phyloP scores from a whole-genome alignment of 2,797 vertebrate species.

The Myoxocephalus aenaeus region DNA sequence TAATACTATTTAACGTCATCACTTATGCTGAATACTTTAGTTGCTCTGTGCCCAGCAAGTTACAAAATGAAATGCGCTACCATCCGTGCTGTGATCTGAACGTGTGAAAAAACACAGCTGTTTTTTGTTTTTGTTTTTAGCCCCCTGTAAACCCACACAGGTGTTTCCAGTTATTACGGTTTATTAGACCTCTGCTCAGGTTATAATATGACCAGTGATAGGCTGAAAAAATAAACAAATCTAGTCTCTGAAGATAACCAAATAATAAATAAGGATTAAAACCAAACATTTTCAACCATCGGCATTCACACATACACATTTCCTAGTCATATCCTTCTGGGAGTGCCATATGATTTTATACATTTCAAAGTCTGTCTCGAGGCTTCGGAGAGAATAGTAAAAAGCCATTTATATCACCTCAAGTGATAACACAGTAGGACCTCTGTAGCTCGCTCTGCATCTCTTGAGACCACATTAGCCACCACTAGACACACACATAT shows the following conservation, averaged over 20 bases:
- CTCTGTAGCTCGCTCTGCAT: background rate
- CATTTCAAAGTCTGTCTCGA: background rate
- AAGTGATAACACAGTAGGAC: background rate
- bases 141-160: slow-evolving; percentile 11
- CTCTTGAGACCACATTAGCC: background rate
- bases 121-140: no score
- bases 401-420: background rate
- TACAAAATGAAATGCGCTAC: background rate
- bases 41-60: background rate
- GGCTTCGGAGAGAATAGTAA: background rate
- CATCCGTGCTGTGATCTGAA: background rate
- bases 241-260: background rate
- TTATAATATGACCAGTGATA: no score
- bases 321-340: background rate
- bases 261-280: background rate
- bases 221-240: background rate
- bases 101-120: background rate
- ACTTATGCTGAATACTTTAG: background rate
- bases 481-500: background rate
- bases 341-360: background rate
- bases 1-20: background rate
- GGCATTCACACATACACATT: background rate
- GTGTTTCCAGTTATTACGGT: slow-evolving; percentile 2
- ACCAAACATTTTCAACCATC: background rate
- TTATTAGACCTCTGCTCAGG: slow-evolving; percentile 4